phyloP scores from a whole-genome alignment of 2,888 invertebrate species.

The Asteroscopus sphinx region DNA sequence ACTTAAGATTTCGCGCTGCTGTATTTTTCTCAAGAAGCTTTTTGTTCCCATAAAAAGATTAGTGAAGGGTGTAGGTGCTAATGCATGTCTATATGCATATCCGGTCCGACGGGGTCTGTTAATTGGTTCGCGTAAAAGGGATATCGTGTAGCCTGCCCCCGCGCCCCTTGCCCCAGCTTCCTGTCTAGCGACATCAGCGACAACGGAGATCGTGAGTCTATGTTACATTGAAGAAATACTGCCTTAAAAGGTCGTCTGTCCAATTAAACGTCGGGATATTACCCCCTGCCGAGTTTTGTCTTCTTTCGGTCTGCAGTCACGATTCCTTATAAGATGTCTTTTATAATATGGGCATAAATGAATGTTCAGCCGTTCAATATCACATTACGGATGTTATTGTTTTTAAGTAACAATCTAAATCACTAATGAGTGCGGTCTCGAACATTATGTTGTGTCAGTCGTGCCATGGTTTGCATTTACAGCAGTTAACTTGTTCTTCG shows the following conservation, averaged over 20 bases:
- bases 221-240: constrained; percentile 69
- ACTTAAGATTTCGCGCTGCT: constrained; percentile 67
- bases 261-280: constrained; percentile 71
- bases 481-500: constrained; percentile 53
- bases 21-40: constrained; percentile 72
- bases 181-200: constrained; percentile 76
- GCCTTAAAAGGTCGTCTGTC: constrained; percentile 69
- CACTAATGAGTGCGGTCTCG: constrained; percentile 46
- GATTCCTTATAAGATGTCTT: constrained; percentile 57
- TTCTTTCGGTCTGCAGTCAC: constrained; percentile 66
- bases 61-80: constrained; percentile 87
- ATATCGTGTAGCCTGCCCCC: constrained; percentile 85
- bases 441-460: constrained; percentile 46
- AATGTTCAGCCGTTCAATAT: constrained; percentile 43
- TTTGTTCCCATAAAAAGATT: constrained; percentile 81
- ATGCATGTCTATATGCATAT: constrained; percentile 85
- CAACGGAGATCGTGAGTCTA: constrained; percentile 72
- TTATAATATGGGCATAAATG: constrained; percentile 51
- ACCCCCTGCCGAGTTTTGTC: constrained; percentile 68
- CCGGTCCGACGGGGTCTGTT: constrained; percentile 87
- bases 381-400: constrained; percentile 51
- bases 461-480: constrained; percentile 58
- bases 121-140: constrained; percentile 89
- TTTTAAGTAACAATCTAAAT: constrained; percentile 54
- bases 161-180: constrained; percentile 75